These are phyloP conservation scores for Pteronotus mesoamericanus DNA, from an alignment of 2,797 vertebrate species.

Conservation along the genomic window DNA sequence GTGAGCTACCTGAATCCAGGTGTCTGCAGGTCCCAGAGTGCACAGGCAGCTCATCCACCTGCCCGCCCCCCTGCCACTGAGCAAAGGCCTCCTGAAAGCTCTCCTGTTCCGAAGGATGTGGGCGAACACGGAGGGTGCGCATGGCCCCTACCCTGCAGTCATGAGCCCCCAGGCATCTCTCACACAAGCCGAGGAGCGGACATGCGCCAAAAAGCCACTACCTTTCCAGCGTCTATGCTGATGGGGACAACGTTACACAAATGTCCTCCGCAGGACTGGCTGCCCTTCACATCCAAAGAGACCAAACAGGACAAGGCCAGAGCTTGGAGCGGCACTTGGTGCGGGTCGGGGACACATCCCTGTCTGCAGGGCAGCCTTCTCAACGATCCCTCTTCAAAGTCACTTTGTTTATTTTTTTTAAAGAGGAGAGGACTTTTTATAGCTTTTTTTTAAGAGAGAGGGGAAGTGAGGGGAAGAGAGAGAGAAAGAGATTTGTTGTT, in stretches of 20 bases:
- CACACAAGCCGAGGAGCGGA: neutral
- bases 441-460: too few species aligned
- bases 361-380: neutral
- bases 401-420: neutral
- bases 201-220: neutral
- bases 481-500: neutral
- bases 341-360: rapidly evolving
- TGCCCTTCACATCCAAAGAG: neutral
- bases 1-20: neutral
- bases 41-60: too few species aligned
- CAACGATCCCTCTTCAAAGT: neutral
- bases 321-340: rapidly evolving
- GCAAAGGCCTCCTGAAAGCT: neutral
- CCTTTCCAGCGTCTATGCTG: neutral
- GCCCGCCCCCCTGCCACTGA: neutral
- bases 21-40: neutral
- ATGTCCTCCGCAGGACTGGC: neutral
- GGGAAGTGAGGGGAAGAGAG: neutral
- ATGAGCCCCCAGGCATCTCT: neutral
- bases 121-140: neutral
- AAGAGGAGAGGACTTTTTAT: too few species aligned
- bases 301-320: neutral
- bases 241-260: neutral
- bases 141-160: neutral
- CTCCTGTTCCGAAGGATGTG: neutral